Conservation (phyloP, 2,888 invertebrate species). For the Chrysolina haemoptera region DNA sequence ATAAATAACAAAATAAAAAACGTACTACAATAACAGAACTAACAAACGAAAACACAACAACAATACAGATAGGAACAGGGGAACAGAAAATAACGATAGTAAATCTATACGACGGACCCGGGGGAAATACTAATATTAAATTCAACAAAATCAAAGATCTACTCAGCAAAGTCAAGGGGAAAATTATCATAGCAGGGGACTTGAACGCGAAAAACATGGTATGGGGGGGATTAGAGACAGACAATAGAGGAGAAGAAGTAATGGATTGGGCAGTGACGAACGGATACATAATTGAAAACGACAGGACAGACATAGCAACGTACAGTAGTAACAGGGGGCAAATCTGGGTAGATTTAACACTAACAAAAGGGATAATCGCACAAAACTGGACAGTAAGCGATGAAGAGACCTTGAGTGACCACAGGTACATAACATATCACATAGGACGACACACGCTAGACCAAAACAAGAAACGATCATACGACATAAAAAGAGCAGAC, state of each 20-base stretch:
- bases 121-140: neutral
- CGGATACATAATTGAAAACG: slow-evolving; percentile 1
- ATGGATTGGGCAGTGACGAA: neutral
- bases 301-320: neutral
- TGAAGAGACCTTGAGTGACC: neutral
- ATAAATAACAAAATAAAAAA: neutral
- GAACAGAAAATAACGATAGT: neutral
- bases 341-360: neutral
- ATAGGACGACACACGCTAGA: neutral
- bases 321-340: neutral
- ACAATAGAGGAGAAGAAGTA: too few relatives aligned
- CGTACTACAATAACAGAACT: neutral
- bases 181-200: neutral
- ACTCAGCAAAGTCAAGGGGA: neutral
- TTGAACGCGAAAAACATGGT: neutral
- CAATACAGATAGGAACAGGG: neutral
- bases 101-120: neutral
- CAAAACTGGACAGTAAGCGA: neutral
- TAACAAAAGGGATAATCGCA: neutral
- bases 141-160: neutral
- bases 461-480: neutral
- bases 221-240: neutral
- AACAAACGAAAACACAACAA: neutral
- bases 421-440: neutral
- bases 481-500: neutral